These are phyloP conservation scores for Ochotona curzoniae DNA, from an alignment of 2,113 vertebrate genomes.

Conservation along the genomic window DNA sequence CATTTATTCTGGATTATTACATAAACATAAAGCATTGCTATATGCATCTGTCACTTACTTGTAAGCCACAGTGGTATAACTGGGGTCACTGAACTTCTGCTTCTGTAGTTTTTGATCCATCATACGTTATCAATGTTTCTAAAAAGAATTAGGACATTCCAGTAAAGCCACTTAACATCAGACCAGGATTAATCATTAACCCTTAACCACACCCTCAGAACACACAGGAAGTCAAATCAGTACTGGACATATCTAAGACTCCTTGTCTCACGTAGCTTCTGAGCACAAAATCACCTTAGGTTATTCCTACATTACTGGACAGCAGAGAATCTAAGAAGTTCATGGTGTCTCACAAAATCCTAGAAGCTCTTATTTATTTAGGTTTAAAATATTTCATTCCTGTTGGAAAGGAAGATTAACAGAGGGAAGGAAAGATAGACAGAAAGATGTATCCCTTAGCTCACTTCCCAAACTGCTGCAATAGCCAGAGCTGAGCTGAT, in stretches of 20 bases:
- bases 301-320: neutral
- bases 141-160: neutral
- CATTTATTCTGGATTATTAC: neutral
- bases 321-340: constrained; percentile 30
- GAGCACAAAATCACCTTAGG: neutral
- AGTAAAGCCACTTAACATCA: neutral
- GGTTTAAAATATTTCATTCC: no score
- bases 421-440: no score
- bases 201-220: neutral
- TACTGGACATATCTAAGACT: neutral
- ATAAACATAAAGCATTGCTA: constrained; percentile 26
- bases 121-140: neutral
- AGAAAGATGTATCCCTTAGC: no score
- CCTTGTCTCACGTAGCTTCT: neutral
- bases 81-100: neutral
- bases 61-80: neutral
- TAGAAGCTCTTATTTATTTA: neutral
- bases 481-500: no score
- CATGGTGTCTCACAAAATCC: constrained; percentile 9
- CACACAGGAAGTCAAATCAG: neutral
- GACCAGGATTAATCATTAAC: neutral
- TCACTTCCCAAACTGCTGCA: no score
- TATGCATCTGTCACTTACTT: neutral
- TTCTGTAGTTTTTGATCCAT: neutral
- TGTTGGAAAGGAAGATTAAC: no score